Evolutionary conservation across 2,797 vertebrate species (phyloP), one percentile per base, ranked within the genome.

Genomic region (Fringilla coelebs): DNA sequence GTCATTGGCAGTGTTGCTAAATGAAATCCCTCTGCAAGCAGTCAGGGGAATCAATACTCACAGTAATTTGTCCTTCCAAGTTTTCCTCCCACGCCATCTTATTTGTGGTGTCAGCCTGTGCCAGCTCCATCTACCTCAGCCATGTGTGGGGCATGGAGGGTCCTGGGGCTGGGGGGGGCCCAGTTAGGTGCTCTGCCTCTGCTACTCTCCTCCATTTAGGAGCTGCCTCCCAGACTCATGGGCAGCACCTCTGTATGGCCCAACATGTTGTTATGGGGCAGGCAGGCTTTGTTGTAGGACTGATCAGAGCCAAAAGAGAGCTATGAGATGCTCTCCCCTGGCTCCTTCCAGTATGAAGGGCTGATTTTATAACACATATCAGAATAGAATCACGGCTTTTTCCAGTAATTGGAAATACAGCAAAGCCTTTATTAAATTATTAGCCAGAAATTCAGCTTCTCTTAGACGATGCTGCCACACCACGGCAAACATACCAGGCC

Each of bases 1-100:
- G 96, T 96, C 96, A 95, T 84, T 92, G 93, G 92, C 61, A 85
- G 67, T n/a, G 29, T 48, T 89, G 76, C 94, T 97, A 97, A 97
- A 89, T 97, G 93, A 96, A 98, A 97, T 97, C 97, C 96, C 92
- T 91, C 94, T 81, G 92, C 96, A 95, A 89, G 78, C 87, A 80
- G 95, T 46, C 45, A 7, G 68, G 34, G 57, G 83, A 88, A 82
- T 88, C 88, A 85, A 81, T 81, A 89, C 58, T 72, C 55, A 17
- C 40, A 10, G 43, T 62, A 81, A 95, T 57, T 74, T 80, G 95
- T 95, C 88, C 96, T 95, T 96, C 94, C 96, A 82, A 93, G 72
- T 89, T 89, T 92, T 94, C 95, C 83, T 83, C 80, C 95, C 91
- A 86, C 51, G 2, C 80, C 68, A 60, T 71, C 72, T 92, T 78